Evolutionary conservation across 1,140 invertebrate species (phyloP).

Genomic region (Drosophila auraria): DNA sequence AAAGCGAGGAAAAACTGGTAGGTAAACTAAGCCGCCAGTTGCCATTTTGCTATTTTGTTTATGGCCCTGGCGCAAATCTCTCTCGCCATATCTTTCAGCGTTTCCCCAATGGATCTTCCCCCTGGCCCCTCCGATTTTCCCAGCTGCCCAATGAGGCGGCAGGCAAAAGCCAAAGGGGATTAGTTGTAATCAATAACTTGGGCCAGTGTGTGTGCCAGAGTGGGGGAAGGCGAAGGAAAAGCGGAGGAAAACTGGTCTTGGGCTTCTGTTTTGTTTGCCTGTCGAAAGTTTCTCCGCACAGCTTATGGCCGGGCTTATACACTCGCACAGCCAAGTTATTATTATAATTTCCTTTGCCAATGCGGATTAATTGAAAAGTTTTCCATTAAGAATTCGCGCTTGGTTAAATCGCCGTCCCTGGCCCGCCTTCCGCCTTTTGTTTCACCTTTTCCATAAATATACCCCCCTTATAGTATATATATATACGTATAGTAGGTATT

Average conservation of each 20-base stretch:
- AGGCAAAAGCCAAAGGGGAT: constrained; percentile 80
- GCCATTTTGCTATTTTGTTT: constrained; percentile 79
- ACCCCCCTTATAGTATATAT: neutral
- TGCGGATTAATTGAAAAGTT: constrained; percentile 83
- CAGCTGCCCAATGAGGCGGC: constrained; percentile 74
- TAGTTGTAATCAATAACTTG: constrained; percentile 83
- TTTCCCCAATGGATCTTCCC: no score
- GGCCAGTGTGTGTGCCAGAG: constrained; percentile 40
- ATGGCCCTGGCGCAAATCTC: constrained; percentile 72
- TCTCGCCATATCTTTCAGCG: constrained; percentile 28
- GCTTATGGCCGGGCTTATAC: constrained; percentile 52
- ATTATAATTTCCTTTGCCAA: constrained; percentile 78
- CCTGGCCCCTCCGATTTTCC: constrained; percentile 19
- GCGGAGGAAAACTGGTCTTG: constrained; percentile 33
- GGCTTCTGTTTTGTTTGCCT: constrained; percentile 66
- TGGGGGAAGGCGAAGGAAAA: no score
- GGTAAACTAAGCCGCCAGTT: constrained; percentile 64
- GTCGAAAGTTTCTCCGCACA: constrained; percentile 71
- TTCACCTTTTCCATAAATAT: constrained; percentile 34
- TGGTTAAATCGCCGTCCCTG: constrained; percentile 51
- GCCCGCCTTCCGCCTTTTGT: constrained; percentile 26
- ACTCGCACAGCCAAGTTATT: constrained; percentile 67
- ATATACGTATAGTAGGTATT: constrained; percentile 34
- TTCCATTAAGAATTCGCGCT: constrained; percentile 78
- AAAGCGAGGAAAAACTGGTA: neutral